phyloP scores from a whole-genome alignment of 2,113 vertebrate species.

The Microtus montanus region DNA sequence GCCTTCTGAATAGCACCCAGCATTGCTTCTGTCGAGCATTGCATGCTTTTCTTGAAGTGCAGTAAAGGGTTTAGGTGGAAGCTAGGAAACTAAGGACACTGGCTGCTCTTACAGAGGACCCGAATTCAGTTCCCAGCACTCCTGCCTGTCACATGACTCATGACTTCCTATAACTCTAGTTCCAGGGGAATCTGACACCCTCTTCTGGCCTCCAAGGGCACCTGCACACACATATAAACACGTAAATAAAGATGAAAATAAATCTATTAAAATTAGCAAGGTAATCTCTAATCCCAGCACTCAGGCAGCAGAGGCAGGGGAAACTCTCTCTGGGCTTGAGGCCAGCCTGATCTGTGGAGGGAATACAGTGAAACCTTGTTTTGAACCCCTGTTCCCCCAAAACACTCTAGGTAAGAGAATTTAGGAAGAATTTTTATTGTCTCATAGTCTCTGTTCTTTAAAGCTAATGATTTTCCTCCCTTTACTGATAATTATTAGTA shows the following conservation, averaged over 20 bases:
- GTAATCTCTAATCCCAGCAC: background rate
- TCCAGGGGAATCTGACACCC: background rate
- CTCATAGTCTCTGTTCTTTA: background rate
- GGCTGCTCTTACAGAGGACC: background rate
- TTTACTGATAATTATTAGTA: conserved; percentile 30
- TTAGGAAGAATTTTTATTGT: conserved; percentile 9
- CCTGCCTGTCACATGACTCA: background rate
- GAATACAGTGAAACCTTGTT: background rate
- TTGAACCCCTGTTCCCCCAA: background rate
- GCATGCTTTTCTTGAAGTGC: background rate
- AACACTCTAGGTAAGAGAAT: background rate
- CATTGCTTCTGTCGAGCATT: background rate
- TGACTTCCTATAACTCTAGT: background rate
- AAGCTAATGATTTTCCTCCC: background rate
- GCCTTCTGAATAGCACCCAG: background rate
- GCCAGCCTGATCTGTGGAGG: background rate
- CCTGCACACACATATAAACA: background rate
- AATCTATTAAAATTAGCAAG: background rate
- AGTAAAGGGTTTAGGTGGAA: conserved; percentile 5
- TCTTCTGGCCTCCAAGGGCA: background rate
- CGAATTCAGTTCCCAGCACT: background rate
- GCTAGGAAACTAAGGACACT: background rate
- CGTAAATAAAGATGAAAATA: background rate
- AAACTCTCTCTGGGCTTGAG: background rate
- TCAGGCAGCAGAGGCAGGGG: background rate